Conservation (phyloP, 2,888 invertebrate species). For the Conomelus anceps region DNA sequence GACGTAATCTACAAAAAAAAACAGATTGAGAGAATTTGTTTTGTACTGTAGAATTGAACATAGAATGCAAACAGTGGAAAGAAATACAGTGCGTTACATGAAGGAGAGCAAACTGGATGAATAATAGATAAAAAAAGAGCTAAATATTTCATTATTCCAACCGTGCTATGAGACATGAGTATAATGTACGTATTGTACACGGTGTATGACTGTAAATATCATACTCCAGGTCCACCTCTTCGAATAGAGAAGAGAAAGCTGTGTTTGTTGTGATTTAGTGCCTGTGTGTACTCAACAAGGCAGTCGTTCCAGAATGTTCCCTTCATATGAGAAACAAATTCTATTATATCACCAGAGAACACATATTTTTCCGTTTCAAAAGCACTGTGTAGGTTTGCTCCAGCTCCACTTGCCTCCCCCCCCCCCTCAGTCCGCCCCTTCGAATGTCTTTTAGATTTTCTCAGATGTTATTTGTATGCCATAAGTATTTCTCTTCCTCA, state of each 20-base stretch:
- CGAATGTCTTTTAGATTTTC: not conserved
- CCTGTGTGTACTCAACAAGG: not conserved
- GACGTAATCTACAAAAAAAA: too few species aligned
- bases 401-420: not conserved
- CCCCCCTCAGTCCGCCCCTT: too few species aligned
- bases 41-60: not conserved
- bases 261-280: not conserved
- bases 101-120: not conserved
- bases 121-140: not conserved
- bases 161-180: not conserved
- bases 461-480: not conserved
- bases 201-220: not conserved
- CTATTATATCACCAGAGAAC: not conserved
- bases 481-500: not conserved
- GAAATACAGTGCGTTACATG: not conserved
- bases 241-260: not conserved
- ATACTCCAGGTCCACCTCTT: not conserved
- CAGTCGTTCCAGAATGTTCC: not conserved
- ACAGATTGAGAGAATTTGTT: not conserved
- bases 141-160: not conserved
- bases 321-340: not conserved
- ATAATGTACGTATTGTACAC: not conserved
- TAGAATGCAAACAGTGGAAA: not conserved
- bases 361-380: not conserved
- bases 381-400: not conserved